A percentile compares a stretch with the other conserved stretches of the same genome.
These are phyloP conservation scores for Pseudomyrmex flavicornis DNA, from an alignment of 1,140 invertebrate genomes.

Conservation along the genomic window DNA sequence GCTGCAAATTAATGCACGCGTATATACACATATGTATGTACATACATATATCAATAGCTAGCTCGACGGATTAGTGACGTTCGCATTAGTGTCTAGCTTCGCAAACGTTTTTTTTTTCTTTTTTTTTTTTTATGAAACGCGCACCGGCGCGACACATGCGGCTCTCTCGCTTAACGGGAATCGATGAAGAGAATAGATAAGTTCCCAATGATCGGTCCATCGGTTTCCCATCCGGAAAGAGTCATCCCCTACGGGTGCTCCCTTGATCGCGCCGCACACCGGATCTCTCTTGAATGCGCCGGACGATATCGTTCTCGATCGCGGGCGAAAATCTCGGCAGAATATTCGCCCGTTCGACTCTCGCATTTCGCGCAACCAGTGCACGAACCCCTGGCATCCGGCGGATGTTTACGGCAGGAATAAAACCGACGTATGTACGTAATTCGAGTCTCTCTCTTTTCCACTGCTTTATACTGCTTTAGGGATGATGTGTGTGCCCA, in stretches of 20 bases:
- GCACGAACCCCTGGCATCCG: constrained; percentile 2
- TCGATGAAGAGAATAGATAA: constrained; percentile 51
- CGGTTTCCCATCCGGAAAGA: constrained; percentile 21
- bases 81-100: too few relatives aligned
- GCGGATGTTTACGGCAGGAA: constrained; percentile 42
- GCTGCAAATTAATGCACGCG: too few relatives aligned
- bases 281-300: neutral
- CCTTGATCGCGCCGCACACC: neutral
- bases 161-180: constrained; percentile 1
- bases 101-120: too few relatives aligned
- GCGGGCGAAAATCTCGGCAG: neutral
- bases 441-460: constrained; percentile 39
- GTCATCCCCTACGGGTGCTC: neutral
- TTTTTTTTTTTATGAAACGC: constrained; percentile 27
- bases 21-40: too few relatives aligned
- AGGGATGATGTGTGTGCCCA: neutral
- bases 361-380: constrained; percentile 11
- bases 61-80: too few relatives aligned
- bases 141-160: neutral
- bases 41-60: too few relatives aligned
- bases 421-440: constrained; percentile 43
- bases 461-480: constrained; percentile 41
- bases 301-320: constrained; percentile 2
- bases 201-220: constrained; percentile 39
- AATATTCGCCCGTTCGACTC: neutral